Base-by-base conservation (phyloP, 2,113 vertebrate genomes). In the Butorides virescens region DNA sequence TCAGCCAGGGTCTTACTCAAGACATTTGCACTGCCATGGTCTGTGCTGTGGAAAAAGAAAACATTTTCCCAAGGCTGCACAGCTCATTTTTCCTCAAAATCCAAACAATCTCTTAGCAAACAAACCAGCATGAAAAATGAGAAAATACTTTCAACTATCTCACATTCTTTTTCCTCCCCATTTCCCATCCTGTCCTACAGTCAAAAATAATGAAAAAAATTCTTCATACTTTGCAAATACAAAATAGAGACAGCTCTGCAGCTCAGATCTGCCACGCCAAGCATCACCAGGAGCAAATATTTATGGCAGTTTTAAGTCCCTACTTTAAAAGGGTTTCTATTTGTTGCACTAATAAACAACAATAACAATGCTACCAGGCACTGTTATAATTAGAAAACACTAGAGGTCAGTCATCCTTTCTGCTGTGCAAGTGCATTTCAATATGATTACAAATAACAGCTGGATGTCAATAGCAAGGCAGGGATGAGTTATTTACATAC, bases 391-490 rank as follows among this genome's bases (percentile, higher is more conserved):
- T 72, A 77, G 79, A 78, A 92, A 94, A 94, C 87, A 95, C 65
- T 58, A 94, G 85, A 94, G 92, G 90, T 92, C 93, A 95, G 75
- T 42, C 72, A 90, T 85, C 37, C 66, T 85, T 95, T 79, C 68
- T 71, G 55, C 65, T 74, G 49, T 73, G 42, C 53, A 86, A 93
- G 74, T 77, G 59, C 52, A 29, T 72, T 94, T 92, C 82, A 77
- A 5, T 22, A 53, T 34, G 79, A 90, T 90, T 90, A 83, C 75
- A 92, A 93, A 94, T 74, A 96, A 93, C 88, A 91, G 66, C 89
- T 72, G 77, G 84, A 96, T 90, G 62, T 95, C 78, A 95, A 66
- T 66, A 92, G 37, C 17, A 66, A 88, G n/a, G 34, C 70, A 68
- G 53, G 17, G 66, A 95, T 89, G 66, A 91, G 77, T 75, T 81